Percentiles rank a stretch among this genome's conserved stretches.
Evolutionary conservation across 2,797 vertebrate species (phyloP).

Genomic region (Remorina albescens): DNA sequence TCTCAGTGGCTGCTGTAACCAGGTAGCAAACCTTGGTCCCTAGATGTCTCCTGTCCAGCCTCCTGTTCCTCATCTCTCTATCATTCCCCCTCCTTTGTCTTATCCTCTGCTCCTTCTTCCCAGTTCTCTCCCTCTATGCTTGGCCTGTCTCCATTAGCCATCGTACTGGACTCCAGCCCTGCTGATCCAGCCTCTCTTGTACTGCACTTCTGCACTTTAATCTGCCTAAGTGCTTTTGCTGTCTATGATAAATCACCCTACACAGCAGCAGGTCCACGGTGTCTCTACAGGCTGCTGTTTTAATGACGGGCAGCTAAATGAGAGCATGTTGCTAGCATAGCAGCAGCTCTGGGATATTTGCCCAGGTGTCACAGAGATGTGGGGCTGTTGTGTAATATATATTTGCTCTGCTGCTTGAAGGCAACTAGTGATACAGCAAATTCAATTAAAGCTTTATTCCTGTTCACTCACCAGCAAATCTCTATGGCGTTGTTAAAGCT

Average conservation of each 20-base stretch:
- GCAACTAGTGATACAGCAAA: conserved; percentile 13
- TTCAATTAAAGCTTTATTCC: conserved; percentile 27
- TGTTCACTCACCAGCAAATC: conserved; percentile 33
- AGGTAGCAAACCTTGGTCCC: conserved; percentile 31
- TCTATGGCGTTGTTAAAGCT: conserved; percentile 12
- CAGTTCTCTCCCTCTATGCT: conserved; percentile 36
- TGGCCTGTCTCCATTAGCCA: conserved; percentile 67
- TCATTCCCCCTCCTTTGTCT: conserved; percentile 13
- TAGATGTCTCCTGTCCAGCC: conserved; percentile 33
- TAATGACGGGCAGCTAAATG: conserved; percentile 62
- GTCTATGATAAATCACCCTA: conserved; percentile 74
- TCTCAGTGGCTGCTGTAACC: conserved; percentile 15
- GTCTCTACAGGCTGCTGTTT: conserved; percentile 59
- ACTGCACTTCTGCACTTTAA: conserved; percentile 75
- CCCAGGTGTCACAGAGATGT: conserved; percentile 46
- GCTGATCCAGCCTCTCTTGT: conserved; percentile 73
- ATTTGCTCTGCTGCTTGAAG: conserved; percentile 8
- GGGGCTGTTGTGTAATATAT: conserved; percentile 33
- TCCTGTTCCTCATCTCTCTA: conserved; percentile 23
- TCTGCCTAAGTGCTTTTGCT: conserved; percentile 80
- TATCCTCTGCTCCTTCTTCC: conserved; percentile 15
- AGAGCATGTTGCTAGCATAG: conserved; percentile 45
- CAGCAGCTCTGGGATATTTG: conserved; percentile 29
- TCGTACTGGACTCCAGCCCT: conserved; percentile 57
- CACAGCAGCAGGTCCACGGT: conserved; percentile 52